Evolutionary conservation across 2,113 vertebrate species (phyloP), one percentile per base, ranked within the genome.

Genomic region (Oxyruncus cristatus): DNA sequence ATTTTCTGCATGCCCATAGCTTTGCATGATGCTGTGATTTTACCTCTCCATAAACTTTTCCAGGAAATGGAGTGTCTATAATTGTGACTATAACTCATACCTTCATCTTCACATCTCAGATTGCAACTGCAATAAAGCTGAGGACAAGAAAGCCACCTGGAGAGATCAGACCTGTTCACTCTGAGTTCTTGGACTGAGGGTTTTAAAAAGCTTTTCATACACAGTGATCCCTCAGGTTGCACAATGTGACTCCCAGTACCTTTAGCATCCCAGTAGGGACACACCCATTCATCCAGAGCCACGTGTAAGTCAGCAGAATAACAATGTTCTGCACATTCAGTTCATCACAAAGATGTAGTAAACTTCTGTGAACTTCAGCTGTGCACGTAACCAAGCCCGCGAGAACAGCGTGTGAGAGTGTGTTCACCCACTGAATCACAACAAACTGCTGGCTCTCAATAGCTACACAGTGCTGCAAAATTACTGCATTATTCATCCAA

Each of bases 201-300:
- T 37, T 33, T 61, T n/a, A 21, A 42, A 53, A 83, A 18, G 4
- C 37, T 90, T 76, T 74, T 59, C 52, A 9, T 5, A 7, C 0
- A 42, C 63, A 88, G 10, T 0, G 0, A 77, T 53, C 71, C 49
- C 12, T 4, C 12, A 19, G 75, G 3, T 95, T 93, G 83, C 96
- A 72, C 93, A 71, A 12, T 0, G 9, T 2, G 4, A 22, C 63
- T 93, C 42, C 67, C 72, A 8, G 58, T 15, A 6, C 75, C 72
- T 86, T 67, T 4, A 49, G 56, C 72, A 88, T 84, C 65, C 68
- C 88, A 59, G 2, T 3, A 30, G 80, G 24, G 75, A 41, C 90
- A 93, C 96, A 88, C 90, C 88, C 79, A 21, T 63, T 7, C 90
- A 26, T 20, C 37, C 70, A 58, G 77, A 95, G 91, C 73, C 67